A percentile compares a stretch with the other conserved stretches of the same genome.
Conservation (phyloP, 2,888 invertebrate species). For the Tyria jacobaeae region DNA sequence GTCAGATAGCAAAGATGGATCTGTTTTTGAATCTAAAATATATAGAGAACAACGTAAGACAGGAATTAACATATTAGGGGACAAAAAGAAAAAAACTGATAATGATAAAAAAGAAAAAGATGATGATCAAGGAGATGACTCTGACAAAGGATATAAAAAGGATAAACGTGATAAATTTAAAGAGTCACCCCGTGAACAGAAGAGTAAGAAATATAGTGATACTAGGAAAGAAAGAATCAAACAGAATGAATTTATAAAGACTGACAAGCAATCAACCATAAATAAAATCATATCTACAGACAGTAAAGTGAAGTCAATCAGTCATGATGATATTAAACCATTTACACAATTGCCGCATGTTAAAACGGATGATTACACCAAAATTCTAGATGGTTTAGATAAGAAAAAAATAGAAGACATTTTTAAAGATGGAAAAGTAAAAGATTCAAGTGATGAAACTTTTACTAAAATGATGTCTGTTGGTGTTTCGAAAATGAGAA, state of each 20-base stretch:
- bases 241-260: constrained; percentile 66
- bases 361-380: constrained; percentile 80
- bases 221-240: constrained; percentile 80
- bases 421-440: constrained; percentile 52
- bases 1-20: constrained; percentile 68
- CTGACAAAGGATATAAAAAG: constrained; percentile 69
- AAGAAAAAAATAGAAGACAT: constrained; percentile 74
- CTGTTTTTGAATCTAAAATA: constrained; percentile 77
- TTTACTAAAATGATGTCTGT: constrained; percentile 56
- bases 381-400: constrained; percentile 80
- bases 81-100: constrained; percentile 81
- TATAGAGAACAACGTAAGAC: constrained; percentile 77
- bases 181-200: constrained; percentile 79
- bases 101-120: constrained; percentile 79
- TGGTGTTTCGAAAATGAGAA: constrained; percentile 62
- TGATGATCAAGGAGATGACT: constrained; percentile 75
- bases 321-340: constrained; percentile 80
- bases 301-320: constrained; percentile 70
- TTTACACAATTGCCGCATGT: constrained; percentile 83
- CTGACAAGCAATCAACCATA: constrained; percentile 74
- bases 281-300: constrained; percentile 75
- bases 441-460: constrained; percentile 74
- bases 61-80: constrained; percentile 65
- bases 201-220: constrained; percentile 83
- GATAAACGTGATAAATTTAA: constrained; percentile 77